Conservation (phyloP, 37 sponge, comb jelly and placozoan genomes). For the Petrosia ficiformis region DNA sequence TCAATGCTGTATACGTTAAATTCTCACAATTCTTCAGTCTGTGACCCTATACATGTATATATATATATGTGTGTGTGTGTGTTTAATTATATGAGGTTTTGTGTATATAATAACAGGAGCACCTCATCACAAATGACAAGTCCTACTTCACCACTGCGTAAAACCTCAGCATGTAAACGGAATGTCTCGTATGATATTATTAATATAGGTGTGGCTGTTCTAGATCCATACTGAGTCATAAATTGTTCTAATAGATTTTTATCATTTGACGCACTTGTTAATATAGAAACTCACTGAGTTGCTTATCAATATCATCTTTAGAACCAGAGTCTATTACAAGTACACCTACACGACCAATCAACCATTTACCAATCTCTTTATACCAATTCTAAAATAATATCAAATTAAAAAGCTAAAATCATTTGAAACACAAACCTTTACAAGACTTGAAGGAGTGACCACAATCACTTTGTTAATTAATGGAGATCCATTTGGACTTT, state of each 20-base stretch:
- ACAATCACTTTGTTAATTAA: conserved; percentile 75
- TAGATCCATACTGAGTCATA: conserved; percentile 71
- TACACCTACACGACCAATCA: conserved; percentile 63
- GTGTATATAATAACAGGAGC: neutral
- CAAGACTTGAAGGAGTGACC: conserved; percentile 95
- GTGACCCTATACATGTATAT: conserved; percentile 70
- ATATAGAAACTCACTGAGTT: conserved; percentile 15
- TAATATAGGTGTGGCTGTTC: conserved; percentile 68
- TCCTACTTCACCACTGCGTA: conserved; percentile 81
- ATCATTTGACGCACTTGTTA: neutral
- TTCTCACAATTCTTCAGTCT: conserved; percentile 97
- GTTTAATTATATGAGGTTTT: too few relatives aligned
- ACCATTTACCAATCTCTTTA: conserved; percentile 94
- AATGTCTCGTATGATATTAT: conserved; percentile 96
- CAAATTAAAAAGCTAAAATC: neutral
- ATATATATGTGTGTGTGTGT: too few relatives aligned
- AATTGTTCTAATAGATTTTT: conserved; percentile 23
- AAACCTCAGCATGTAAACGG: conserved; percentile 78
- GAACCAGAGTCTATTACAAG: conserved; percentile 93
- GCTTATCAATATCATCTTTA: conserved; percentile 88
- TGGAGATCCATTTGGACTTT: conserved; percentile 57
- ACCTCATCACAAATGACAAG: conserved; percentile 97
- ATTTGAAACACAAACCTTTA: conserved; percentile 68
- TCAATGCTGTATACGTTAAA: conserved; percentile 91
- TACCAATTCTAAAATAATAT: conserved; percentile 84